Conservation (phyloP, 2,797 vertebrate species). For the Pipistrellus kuhlii region DNA sequence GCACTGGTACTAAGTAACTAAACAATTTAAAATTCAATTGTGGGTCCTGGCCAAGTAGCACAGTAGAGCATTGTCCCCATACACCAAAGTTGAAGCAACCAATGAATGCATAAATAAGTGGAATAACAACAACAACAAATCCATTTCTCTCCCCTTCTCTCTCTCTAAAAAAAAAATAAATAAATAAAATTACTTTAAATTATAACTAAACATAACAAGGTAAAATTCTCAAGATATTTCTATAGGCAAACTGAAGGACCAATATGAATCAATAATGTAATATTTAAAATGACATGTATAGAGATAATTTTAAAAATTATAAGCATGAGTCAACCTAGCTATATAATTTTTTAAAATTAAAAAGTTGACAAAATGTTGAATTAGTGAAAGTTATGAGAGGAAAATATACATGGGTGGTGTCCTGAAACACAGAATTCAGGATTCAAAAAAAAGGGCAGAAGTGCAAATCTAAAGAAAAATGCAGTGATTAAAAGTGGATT, state of each 20-base stretch:
- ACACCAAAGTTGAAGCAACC: too few species aligned
- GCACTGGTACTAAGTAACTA: background rate
- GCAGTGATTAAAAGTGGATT: background rate
- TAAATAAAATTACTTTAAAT: background rate
- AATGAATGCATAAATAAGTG: too few species aligned
- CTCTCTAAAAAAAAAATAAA: too few species aligned
- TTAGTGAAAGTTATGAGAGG: background rate
- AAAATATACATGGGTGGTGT: background rate
- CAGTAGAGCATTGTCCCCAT: too few species aligned
- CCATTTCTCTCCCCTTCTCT: too few species aligned
- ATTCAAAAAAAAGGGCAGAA: background rate
- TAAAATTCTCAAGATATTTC: conserved; percentile 3
- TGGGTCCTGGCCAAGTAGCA: too few species aligned
- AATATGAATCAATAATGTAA: background rate
- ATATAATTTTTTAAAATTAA: background rate
- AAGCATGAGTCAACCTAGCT: background rate
- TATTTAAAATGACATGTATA: background rate
- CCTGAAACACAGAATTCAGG: background rate
- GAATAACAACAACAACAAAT: too few species aligned
- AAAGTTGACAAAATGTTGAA: background rate
- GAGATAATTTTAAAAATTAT: conserved; percentile 5
- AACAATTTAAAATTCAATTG: background rate
- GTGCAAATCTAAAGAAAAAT: background rate
- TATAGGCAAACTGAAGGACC: background rate
- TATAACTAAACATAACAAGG: background rate